phyloP scores from a whole-genome alignment of 1,140 invertebrate genomes.

The Philotrypesis tridentata region DNA sequence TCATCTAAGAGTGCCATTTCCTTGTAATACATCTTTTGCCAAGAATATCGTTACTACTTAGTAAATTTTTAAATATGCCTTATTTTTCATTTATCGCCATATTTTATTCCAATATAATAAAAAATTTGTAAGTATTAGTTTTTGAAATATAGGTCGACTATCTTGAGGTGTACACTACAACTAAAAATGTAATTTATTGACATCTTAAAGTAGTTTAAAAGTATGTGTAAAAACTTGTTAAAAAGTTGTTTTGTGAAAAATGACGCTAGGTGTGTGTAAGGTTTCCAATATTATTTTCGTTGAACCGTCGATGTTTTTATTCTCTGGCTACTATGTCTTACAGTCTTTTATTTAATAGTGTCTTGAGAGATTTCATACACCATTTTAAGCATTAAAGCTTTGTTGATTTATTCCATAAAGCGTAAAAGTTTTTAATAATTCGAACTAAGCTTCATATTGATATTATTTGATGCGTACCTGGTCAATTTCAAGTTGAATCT shows the following conservation, averaged over 20 bases:
- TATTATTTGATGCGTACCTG: conserved; percentile 21
- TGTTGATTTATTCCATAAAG: conserved; percentile 26
- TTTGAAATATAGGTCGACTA: conserved; percentile 2
- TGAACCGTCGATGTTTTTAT: conserved; percentile 13
- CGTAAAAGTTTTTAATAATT: conserved; percentile 15
- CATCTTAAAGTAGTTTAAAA: conserved; percentile 18
- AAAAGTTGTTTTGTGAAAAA: conserved; percentile 23
- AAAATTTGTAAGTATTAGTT: conserved; percentile 37
- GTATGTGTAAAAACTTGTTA: not conserved
- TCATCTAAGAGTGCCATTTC: conserved; percentile 69
- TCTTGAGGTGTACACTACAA: not conserved
- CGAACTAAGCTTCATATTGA: conserved; percentile 17
- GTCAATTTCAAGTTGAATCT: conserved; percentile 29
- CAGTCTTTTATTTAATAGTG: not conserved
- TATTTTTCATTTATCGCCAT: conserved; percentile 29
- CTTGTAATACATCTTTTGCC: conserved; percentile 35
- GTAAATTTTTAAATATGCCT: not conserved
- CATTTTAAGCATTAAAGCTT: not conserved
- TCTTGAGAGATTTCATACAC: conserved; percentile 25
- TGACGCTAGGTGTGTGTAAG: conserved; percentile 21
- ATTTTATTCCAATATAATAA: conserved; percentile 16
- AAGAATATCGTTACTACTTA: conserved; percentile 13
- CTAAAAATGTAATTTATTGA: conserved; percentile 28
- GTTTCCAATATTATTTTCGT: not conserved
- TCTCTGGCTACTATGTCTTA: not conserved